These are phyloP conservation scores for Sminthurinus aureus DNA, from an alignment of 2,888 invertebrate species.

Conservation along the genomic window DNA sequence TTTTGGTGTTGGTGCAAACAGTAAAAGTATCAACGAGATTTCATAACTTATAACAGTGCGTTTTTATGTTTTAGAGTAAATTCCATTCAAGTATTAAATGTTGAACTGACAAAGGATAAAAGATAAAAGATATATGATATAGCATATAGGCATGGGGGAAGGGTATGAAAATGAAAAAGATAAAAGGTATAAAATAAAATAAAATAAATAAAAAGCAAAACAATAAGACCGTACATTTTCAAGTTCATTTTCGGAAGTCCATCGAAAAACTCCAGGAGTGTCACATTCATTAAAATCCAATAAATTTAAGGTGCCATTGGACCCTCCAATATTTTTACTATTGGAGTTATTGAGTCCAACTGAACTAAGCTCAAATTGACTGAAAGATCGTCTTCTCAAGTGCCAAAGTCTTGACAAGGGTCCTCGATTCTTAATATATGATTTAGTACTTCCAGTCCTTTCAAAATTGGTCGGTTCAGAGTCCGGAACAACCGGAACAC, in stretches of 20 bases:
- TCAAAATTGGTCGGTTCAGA: constrained; percentile 43
- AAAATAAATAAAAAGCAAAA: constrained; percentile 11
- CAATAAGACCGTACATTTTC: background rate
- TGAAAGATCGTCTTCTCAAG: constrained; percentile 55
- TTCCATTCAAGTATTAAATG: background rate
- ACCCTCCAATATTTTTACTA: constrained; percentile 43
- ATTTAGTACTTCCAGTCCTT: constrained; percentile 55
- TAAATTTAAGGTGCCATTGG: constrained; percentile 48
- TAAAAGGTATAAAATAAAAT: constrained; percentile 17
- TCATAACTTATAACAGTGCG: too few relatives aligned
- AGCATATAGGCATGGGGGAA: background rate
- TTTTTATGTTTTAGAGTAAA: too few relatives aligned
- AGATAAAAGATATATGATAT: background rate
- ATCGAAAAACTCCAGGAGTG: constrained; percentile 52
- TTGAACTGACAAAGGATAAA: background rate
- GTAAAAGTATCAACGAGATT: too few relatives aligned
- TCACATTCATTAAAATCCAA: constrained; percentile 52
- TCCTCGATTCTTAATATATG: constrained; percentile 54
- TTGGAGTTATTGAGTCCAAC: background rate
- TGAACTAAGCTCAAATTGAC: constrained; percentile 52
- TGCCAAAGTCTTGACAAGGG: constrained; percentile 57
- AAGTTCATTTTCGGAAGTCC: constrained; percentile 50
- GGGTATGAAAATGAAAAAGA: background rate
- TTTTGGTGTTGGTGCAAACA: too few relatives aligned
- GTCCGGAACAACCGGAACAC: constrained; percentile 28